Evolutionary conservation across 2,888 invertebrate genomes (phyloP).

Genomic region (Eilema caniola): DNA sequence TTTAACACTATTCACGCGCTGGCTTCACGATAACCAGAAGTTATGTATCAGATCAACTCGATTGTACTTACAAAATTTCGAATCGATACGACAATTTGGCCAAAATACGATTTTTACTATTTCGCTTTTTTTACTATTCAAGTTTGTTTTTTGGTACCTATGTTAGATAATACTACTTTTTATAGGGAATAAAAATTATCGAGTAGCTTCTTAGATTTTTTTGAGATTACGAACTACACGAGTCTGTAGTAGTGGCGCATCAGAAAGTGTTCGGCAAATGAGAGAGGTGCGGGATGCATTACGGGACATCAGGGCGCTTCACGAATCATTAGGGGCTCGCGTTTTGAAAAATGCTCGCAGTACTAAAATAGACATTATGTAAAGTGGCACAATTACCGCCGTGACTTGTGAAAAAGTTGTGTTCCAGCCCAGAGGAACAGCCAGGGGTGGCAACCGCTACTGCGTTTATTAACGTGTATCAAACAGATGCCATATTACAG

Average conservation of each 20-base stretch:
- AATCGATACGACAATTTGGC: too few relatives aligned
- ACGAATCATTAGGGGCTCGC: slow-evolving; percentile 80
- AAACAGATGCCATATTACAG: neutral
- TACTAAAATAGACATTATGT: slow-evolving; percentile 86
- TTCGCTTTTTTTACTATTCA: too few relatives aligned
- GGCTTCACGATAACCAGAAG: too few relatives aligned
- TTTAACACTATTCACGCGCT: too few relatives aligned
- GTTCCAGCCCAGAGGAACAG: slow-evolving; percentile 26
- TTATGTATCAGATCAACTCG: too few relatives aligned
- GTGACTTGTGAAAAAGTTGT: slow-evolving; percentile 75
- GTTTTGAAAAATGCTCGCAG: slow-evolving; percentile 76
- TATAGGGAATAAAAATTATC: neutral
- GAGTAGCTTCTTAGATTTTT: neutral
- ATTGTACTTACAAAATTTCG: too few relatives aligned
- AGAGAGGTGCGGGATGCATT: slow-evolving; percentile 69
- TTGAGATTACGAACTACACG: neutral
- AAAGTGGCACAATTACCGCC: slow-evolving; percentile 83
- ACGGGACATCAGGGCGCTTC: slow-evolving; percentile 73
- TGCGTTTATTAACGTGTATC: neutral
- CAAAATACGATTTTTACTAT: too few relatives aligned
- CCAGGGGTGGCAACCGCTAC: slow-evolving; percentile 39
- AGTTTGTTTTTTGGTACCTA: too few relatives aligned
- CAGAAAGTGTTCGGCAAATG: slow-evolving; percentile 62
- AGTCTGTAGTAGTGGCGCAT: slow-evolving; percentile 15
- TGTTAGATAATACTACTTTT: too few relatives aligned